Base-by-base conservation (phyloP, 2,113 vertebrate genomes). In the Notothenia rossii region DNA sequence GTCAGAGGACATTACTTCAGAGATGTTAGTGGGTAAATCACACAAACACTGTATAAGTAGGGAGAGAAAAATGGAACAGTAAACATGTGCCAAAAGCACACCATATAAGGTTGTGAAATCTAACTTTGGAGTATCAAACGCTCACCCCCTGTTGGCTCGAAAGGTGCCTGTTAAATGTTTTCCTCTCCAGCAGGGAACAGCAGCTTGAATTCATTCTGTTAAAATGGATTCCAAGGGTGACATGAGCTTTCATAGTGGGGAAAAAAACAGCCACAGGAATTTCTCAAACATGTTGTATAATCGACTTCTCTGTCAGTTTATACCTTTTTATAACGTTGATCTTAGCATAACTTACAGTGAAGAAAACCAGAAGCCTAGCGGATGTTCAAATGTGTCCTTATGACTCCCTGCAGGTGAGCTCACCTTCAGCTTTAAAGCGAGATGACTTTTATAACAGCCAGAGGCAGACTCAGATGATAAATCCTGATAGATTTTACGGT, bases 171-270 rank as follows among this genome's bases (percentile, higher is more conserved):
- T 82, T 85, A 75, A 70, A 66, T 22, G 71, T 67, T 82, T 86
- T 76, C 79, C 77, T 67, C 46, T 1, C 61, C 33, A 15, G 60
- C 3, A 11, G 33, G 74, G 8, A 84, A 20, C 14, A 69, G 61
- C 84, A 86, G 67, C 82, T 89, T 87, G 79, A 82, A 82, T 73
- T 77, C 15, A 84, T 86, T 81, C 43, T 62, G 29, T 78, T 80
- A 54, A 75, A 76, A 56, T 7, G 40, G 64, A 88, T 73, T 86
- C 84, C 68, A 71, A 22, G 11, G 51, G 67, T 63, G 79, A 70
- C 56, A 29, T 33, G 59, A 22, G n/a, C 20, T 61, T 81, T 66
- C 46, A n/a, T 48, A 0, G 20, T 53, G 45, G 25, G 20, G 61
- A 72, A 43, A 55, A 22, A 29, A 80, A 75, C 54, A 49, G 25